A percentile compares a stretch with the other conserved stretches of the same genome.
Evolutionary conservation across 2,797 vertebrate species (phyloP).

Genomic region (Trichosurus vulpecula): DNA sequence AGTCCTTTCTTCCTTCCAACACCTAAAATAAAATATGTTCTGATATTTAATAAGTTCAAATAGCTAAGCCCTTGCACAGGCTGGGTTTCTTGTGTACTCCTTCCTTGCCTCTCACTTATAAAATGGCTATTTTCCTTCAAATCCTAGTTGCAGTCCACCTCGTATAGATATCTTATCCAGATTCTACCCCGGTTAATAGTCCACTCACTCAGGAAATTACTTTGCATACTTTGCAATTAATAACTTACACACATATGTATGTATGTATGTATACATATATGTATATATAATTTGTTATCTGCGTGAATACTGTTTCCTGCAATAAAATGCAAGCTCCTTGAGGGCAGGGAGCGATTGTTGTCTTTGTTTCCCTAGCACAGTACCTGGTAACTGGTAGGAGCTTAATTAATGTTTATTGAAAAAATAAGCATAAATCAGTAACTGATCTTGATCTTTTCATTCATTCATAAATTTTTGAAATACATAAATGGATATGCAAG

Average conservation of each 20-base stretch:
- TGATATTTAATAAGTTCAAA: not conserved
- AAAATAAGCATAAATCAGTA: not conserved
- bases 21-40: not conserved
- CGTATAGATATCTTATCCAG: not conserved
- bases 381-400: not conserved
- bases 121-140: not conserved
- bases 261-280: too few species aligned
- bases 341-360: not conserved
- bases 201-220: not conserved
- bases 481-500: not conserved
- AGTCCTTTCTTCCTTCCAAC: not conserved
- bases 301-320: not conserved
- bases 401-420: not conserved
- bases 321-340: not conserved
- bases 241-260: not conserved
- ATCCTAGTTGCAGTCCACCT: not conserved
- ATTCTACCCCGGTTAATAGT: not conserved
- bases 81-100: not conserved
- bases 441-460: not conserved
- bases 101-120: not conserved
- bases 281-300: not conserved
- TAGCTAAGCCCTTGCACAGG: not conserved
- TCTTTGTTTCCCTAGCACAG: not conserved
- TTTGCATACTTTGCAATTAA: not conserved
- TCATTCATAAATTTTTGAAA: constrained; percentile 15